A percentile compares a stretch with the other conserved stretches of the same genome.
These are phyloP conservation scores for Pitta sordida DNA, from an alignment of 2,113 vertebrate species.

Conservation along the genomic window DNA sequence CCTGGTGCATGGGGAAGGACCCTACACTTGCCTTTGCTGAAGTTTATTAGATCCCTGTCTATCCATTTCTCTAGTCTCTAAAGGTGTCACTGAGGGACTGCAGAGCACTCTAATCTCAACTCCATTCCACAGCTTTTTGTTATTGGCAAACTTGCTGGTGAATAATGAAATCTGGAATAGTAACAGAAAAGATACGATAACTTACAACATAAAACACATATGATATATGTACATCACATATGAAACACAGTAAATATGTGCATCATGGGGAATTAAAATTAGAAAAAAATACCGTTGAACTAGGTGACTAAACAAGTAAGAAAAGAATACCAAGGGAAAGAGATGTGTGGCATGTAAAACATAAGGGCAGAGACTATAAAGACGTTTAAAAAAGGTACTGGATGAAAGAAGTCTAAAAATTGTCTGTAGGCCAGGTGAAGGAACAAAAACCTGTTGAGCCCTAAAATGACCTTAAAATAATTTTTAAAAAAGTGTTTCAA, in stretches of 20 bases:
- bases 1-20: background rate
- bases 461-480: background rate
- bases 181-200: background rate
- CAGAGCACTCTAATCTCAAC: background rate
- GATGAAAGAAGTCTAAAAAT: background rate
- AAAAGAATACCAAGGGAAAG: conserved; percentile 9
- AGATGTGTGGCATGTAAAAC: background rate
- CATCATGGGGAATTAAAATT: background rate
- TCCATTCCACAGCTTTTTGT: background rate
- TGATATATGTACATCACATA: rapidly evolving
- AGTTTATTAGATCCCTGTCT: background rate
- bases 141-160: background rate
- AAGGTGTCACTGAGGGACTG: background rate
- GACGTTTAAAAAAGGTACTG: background rate
- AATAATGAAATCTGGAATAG: background rate
- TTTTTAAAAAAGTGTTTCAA: background rate
- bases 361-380: background rate
- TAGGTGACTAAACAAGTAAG: background rate
- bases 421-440: background rate
- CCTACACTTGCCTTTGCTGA: background rate
- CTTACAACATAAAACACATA: background rate
- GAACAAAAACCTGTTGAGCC: background rate
- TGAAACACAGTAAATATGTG: background rate
- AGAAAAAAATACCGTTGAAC: background rate
- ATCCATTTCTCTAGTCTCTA: background rate